A percentile compares a stretch with the other conserved stretches of the same genome.
Evolutionary conservation across 2,797 vertebrate genomes (phyloP).

Genomic region (Sebastiscus albofasciatus): DNA sequence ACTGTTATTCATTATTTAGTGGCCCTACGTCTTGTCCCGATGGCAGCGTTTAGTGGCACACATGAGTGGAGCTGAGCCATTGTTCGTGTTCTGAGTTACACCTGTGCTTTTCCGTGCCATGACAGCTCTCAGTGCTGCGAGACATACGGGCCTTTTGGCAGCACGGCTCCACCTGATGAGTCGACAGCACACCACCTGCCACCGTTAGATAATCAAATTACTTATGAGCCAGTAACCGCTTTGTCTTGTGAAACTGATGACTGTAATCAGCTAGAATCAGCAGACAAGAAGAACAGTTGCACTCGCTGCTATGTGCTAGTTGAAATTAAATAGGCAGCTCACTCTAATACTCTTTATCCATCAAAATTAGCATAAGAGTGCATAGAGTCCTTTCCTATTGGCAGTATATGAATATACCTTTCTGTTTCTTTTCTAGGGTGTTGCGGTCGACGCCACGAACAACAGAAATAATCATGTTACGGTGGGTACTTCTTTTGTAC

Average conservation of each 20-base stretch:
- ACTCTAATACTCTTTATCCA: not conserved
- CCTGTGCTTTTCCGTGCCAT: not conserved
- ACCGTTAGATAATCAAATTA: conserved; percentile 31
- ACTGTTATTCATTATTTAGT: not conserved
- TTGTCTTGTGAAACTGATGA: conserved; percentile 8
- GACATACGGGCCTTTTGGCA: not conserved
- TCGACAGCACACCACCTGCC: conserved; percentile 21
- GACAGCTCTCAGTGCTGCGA: not conserved
- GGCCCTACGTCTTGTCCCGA: not conserved
- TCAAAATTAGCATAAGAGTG: no score
- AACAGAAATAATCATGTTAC: no score
- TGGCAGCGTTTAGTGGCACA: not conserved
- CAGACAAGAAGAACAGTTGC: not conserved
- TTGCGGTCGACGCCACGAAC: no score
- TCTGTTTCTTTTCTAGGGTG: no score
- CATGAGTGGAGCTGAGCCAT: not conserved
- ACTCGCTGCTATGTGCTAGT: not conserved
- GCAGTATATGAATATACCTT: no score
- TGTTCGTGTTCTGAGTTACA: not conserved
- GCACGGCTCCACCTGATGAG: conserved; percentile 20
- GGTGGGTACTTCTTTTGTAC: no score
- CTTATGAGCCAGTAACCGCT: conserved; percentile 1
- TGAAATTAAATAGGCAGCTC: not conserved
- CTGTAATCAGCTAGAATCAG: conserved; percentile 1
- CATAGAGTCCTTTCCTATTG: fast-evolving